These are phyloP conservation scores for Cladorhizidae sp. DNA, from an alignment of 37 sponge, comb jelly and placozoan species.

Conservation along the genomic window DNA sequence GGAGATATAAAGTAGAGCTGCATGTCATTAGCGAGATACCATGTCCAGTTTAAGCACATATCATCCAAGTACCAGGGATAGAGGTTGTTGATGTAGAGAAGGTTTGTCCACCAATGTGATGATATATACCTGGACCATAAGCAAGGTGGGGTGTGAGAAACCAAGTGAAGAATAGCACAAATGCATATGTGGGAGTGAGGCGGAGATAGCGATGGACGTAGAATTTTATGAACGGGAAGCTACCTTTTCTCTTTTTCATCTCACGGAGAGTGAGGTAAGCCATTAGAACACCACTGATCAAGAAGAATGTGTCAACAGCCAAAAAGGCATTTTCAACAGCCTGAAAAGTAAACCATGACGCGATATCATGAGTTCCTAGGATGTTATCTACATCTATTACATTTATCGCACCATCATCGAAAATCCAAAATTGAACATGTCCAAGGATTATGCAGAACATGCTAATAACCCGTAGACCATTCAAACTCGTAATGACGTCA, in stretches of 20 bases:
- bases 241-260: conserved; percentile 46
- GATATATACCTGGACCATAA: conserved; percentile 22
- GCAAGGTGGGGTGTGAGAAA: conserved; percentile 38
- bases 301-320: conserved; percentile 82
- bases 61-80: conserved; percentile 60
- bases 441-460: conserved; percentile 86
- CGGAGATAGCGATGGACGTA: conserved; percentile 84
- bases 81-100: conserved; percentile 92
- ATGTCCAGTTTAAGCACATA: conserved; percentile 79
- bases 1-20: conserved; percentile 82
- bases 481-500: conserved; percentile 65
- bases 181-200: conserved; percentile 74
- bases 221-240: conserved; percentile 63
- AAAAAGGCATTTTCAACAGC: conserved; percentile 56
- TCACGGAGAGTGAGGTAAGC: conserved; percentile 68
- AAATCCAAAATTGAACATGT: conserved; percentile 42
- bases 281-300: conserved; percentile 79
- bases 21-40: too few species aligned
- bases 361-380: not conserved
- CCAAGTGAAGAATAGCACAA: too few species aligned
- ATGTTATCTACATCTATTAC: conserved; percentile 2
- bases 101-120: too few species aligned
- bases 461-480: conserved; percentile 84
- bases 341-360: conserved; percentile 53
- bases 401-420: not conserved